Evolutionary conservation across 2,113 vertebrate species (phyloP), one percentile per base, ranked within the genome.

Genomic region (Lepisosteus oculatus): DNA sequence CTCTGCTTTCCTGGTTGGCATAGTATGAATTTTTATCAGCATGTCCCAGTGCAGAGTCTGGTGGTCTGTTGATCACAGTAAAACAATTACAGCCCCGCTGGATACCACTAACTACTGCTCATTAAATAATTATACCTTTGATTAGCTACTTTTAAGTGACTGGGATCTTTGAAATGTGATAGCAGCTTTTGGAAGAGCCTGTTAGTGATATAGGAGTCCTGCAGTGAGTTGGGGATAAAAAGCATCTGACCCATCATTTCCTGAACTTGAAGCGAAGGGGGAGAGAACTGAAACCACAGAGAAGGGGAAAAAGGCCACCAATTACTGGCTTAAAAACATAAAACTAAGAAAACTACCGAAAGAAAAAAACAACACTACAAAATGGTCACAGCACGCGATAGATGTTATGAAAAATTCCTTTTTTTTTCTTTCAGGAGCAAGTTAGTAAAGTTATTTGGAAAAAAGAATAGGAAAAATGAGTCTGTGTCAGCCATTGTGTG

Each of bases 161-260:
- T 79, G 3, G 55, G 55, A 79, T 72, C 89, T 93, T 94, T 94
- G 93, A 94, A 93, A 94, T 87, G 78, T 65, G 90, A 94, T 91
- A 89, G 82, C 68, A 17, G 44, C 68, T 43, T 64, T 64, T 41
- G 17, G 17, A 13, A 45, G 70, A 29, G 67, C 65, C 61, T 42
- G 61, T 44, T 29, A n/a, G 65, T 72, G 64, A 4, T 8, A 51
- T n/a, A 15, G 54, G 61, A 69, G 61, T 66, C 68, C 12, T 15
- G 62, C 69, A 70, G 42, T 71, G 71, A 72, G 63, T 41, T 43
- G 41, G 41, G 68, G 11, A 44, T 55, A 15, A 42, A 4, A 45
- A 43, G 54, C 17, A 14, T 51, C 8, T 57, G 67, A 56, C 54
- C 67, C 17, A 17, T 12, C 11, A 47, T 3, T 64, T 64, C 62